Base-by-base conservation (phyloP, 2,888 invertebrate species). In the Ethmia dodecea region DNA sequence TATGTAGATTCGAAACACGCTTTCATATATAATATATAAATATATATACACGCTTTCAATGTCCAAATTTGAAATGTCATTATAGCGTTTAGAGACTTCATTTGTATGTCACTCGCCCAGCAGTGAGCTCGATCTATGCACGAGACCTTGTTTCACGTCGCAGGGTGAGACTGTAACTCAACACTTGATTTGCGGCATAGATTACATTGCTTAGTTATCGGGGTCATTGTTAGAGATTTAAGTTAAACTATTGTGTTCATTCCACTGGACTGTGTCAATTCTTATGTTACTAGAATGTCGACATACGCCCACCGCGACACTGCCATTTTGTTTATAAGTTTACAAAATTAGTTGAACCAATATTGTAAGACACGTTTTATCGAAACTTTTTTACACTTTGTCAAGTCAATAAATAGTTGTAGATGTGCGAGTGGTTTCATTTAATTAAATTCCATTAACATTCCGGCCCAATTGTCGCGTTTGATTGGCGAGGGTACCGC, bases 211-310 rank as follows among this genome's bases (percentile, higher is more conserved):
- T 74, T 69, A 49, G n/a, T n/a, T 70, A 63, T 64, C 62, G 42
- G 53, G 60, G 59, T 57, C 40, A 32, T 30, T 18, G 26, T 35
- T 24, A 36, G 31, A 25, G 11, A 26, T 26, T 34, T 31, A 37
- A 47, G 49, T 54, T 42, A 63, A 59, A 57, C 62, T 78, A 77
- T 73, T 78, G 66, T 75, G 73, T 78, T 79, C 66, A 66, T 73
- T 61, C 55, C 70, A 80, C 65, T 78, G 84, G 89, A 89, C 88
- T 89, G 89, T 88, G 89, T 89, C 89, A 87, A 87, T 89, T 89
- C 89, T 89, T 87, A 78, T 86, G 68, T 74, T 84, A 78, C 87
- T 88, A 89, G 89, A 89, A 89, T 89, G 71, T 86, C 75, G 84
- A 88, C 88, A 89, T 89, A 86, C 68, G 86, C 70, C 84, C 83